Evolutionary conservation across 2,888 invertebrate species (phyloP).

Genomic region (Hypena proboscidalis): DNA sequence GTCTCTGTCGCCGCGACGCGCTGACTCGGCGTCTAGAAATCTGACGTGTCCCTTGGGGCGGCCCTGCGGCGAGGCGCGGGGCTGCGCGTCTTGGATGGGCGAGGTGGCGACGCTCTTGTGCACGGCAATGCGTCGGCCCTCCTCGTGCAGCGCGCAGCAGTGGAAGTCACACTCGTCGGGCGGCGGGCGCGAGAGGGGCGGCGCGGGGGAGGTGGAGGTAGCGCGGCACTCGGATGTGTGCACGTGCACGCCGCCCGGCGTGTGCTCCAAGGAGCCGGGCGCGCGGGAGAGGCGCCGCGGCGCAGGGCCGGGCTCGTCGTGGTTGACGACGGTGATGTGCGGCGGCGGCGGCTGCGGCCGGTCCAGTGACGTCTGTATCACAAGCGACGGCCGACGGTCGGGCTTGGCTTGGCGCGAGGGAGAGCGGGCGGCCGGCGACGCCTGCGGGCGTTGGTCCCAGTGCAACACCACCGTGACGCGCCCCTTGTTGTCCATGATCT

Average conservation of each 20-base stretch:
- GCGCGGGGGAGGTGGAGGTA: conserved; percentile 88
- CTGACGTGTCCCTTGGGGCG: conserved; percentile 92
- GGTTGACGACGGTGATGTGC: conserved; percentile 97
- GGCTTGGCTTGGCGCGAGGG: conserved; percentile 80
- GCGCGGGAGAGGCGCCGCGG: conserved; percentile 88
- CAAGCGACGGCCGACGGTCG: conserved; percentile 88
- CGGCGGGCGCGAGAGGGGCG: conserved; percentile 83
- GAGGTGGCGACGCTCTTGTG: conserved; percentile 97
- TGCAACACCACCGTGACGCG: conserved; percentile 98
- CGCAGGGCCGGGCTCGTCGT: conserved; percentile 94
- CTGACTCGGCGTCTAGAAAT: conserved; percentile 92
- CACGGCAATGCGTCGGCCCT: conserved; percentile 95
- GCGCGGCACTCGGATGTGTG: conserved; percentile 91
- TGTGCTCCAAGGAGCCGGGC: conserved; percentile 87
- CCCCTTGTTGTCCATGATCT: conserved; percentile 99
- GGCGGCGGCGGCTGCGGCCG: conserved; percentile 89
- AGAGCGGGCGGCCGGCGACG: conserved; percentile 86
- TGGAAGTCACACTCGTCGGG: conserved; percentile 97
- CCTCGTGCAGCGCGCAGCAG: conserved; percentile 97
- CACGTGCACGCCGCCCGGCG: conserved; percentile 91
- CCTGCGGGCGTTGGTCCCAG: conserved; percentile 96
- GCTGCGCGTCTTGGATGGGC: conserved; percentile 93
- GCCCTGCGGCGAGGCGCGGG: conserved; percentile 88
- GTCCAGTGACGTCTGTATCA: conserved; percentile 91
- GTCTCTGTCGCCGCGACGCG: conserved; percentile 89